A percentile compares a stretch with the other conserved stretches of the same genome.
Conservation (phyloP, 2,113 vertebrate genomes). For the Manacus vitellinus region DNA sequence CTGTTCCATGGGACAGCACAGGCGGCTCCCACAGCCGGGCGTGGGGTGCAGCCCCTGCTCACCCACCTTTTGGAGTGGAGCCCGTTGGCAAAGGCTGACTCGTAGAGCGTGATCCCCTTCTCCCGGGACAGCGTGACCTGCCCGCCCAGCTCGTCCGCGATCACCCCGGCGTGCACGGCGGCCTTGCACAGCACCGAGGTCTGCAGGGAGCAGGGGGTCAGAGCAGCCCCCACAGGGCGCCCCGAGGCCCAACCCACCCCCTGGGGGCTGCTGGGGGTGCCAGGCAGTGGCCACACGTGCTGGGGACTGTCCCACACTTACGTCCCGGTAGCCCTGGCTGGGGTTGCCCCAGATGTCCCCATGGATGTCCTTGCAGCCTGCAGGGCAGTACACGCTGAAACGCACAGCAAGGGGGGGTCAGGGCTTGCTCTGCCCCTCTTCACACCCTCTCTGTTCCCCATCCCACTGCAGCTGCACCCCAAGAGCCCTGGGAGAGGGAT, state of each 20-base stretch:
- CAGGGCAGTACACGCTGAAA: constrained; percentile 84
- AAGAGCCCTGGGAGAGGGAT: not conserved
- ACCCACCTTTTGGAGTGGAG: constrained; percentile 83
- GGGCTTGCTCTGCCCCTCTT: not conserved
- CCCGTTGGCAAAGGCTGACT: constrained; percentile 83
- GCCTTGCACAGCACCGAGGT: constrained; percentile 88
- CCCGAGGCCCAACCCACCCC: not conserved
- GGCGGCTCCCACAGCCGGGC: accelerated
- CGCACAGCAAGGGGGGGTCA: not conserved
- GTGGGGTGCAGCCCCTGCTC: not conserved
- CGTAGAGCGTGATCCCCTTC: constrained; percentile 83
- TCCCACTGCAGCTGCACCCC: accelerated
- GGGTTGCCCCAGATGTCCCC: constrained; percentile 87
- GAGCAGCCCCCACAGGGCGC: not conserved
- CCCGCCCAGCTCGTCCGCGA: constrained; percentile 79
- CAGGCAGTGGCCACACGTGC: accelerated
- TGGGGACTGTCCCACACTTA: constrained; percentile 55
- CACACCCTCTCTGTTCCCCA: not conserved
- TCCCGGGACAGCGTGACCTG: constrained; percentile 72
- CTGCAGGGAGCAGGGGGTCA: constrained; percentile 49
- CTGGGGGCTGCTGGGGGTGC: not conserved
- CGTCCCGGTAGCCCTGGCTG: constrained; percentile 85
- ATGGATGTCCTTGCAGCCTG: constrained; percentile 80
- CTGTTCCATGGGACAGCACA: accelerated
- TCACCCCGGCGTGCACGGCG: constrained; percentile 81